phyloP scores from a whole-genome alignment of 2,888 invertebrate genomes.

The Mermis nigrescens region DNA sequence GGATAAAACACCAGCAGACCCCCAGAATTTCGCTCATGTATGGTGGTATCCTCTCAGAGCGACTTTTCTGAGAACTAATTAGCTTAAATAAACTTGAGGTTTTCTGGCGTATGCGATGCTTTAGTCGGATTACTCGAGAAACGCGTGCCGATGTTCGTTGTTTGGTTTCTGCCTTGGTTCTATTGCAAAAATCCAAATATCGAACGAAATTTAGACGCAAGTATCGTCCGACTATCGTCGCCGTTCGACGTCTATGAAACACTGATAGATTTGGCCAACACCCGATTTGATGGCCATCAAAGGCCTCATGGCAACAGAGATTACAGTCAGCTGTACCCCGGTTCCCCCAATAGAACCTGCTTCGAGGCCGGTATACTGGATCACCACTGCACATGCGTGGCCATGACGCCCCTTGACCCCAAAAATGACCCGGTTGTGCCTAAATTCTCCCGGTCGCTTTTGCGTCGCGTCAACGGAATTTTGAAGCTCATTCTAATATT shows the following conservation, averaged over 20 bases:
- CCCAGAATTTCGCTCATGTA: too few relatives aligned
- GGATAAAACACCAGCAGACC: too few relatives aligned
- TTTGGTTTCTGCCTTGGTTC: slow-evolving; percentile 55
- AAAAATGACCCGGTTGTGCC: background rate
- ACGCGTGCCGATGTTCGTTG: slow-evolving; percentile 57
- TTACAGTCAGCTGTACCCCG: background rate
- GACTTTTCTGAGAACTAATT: too few relatives aligned
- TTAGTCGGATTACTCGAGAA: slow-evolving; percentile 47
- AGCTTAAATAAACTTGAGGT: too few relatives aligned
- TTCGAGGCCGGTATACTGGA: background rate
- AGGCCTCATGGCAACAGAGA: background rate
- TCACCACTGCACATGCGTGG: slow-evolving; percentile 2
- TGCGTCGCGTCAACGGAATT: background rate
- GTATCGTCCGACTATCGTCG: slow-evolving; percentile 50
- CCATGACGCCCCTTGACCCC: background rate
- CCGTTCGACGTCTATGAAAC: slow-evolving; percentile 68
- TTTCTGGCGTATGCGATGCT: background rate
- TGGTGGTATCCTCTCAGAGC: too few relatives aligned
- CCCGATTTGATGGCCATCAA: background rate
- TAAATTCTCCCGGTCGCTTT: background rate
- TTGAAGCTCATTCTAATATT: background rate
- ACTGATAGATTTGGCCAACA: slow-evolving; percentile 43
- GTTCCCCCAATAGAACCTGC: background rate
- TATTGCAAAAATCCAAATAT: slow-evolving; percentile 44
- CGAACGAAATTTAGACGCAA: slow-evolving; percentile 46